phyloP scores from a whole-genome alignment of 2,113 vertebrate genomes.

The Sarotherodon lohbergeri region DNA sequence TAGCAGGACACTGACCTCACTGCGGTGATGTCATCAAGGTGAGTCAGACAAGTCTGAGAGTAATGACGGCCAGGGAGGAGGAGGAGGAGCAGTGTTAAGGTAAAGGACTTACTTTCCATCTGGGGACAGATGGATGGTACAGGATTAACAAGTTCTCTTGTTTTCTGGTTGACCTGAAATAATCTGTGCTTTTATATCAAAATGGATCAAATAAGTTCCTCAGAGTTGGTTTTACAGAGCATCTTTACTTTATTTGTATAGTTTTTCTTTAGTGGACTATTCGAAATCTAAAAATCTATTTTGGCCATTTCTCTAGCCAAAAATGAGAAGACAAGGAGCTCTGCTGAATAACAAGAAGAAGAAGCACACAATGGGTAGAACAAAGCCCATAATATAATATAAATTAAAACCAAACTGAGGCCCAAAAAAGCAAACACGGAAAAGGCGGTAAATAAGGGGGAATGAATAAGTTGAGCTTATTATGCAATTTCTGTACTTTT shows the following conservation, averaged over 20 bases:
- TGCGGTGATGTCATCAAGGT: slow-evolving; percentile 44
- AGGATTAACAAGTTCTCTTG: not conserved
- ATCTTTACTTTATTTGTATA: not conserved
- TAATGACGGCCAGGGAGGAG: not conserved
- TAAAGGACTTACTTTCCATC: not conserved
- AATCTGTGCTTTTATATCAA: not conserved
- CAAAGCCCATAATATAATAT: not conserved
- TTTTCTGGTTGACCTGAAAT: not conserved
- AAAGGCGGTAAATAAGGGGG: rapidly evolving
- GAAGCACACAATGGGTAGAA: not conserved
- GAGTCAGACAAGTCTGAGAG: slow-evolving; percentile 11
- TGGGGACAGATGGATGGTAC: not conserved
- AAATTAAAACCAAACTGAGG: not conserved
- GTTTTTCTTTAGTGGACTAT: not conserved
- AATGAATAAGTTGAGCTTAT: not conserved
- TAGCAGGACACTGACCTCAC: slow-evolving; percentile 30
- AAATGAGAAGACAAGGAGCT: not conserved
- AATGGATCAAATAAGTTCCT: not conserved
- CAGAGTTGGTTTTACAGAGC: not conserved
- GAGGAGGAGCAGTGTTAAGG: not conserved
- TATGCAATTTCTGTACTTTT: not conserved
- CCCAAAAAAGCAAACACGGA: not conserved
- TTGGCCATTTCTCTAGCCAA: not conserved
- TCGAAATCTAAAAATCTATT: not conserved
- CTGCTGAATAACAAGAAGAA: not conserved